A percentile compares a stretch with the other conserved stretches of the same genome.
Conservation (phyloP, 2,888 invertebrate genomes). For the Cheilosia vernalis region DNA sequence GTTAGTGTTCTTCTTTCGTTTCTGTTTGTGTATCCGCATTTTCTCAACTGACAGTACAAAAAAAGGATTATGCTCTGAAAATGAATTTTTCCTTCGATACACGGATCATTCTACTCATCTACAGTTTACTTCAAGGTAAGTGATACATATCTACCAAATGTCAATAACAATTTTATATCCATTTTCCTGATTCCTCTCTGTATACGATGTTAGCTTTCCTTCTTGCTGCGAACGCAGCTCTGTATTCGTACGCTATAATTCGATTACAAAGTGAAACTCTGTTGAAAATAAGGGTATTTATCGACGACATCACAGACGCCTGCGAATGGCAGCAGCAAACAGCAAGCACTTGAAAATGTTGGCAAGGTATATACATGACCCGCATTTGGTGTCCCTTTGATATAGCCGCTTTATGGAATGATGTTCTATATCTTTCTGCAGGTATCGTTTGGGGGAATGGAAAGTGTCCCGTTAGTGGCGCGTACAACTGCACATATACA, state of each 20-base stretch:
- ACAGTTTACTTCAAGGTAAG: slow-evolving; percentile 77
- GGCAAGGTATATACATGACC: slow-evolving; percentile 40
- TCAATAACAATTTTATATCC: slow-evolving; percentile 17
- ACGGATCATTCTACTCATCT: slow-evolving; percentile 80
- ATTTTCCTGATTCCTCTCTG: background rate
- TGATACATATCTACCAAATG: slow-evolving; percentile 27
- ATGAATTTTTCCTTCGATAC: slow-evolving; percentile 82
- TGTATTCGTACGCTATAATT: slow-evolving; percentile 34
- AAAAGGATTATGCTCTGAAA: slow-evolving; percentile 82
- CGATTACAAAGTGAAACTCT: slow-evolving; percentile 53
- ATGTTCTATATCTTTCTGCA: slow-evolving; percentile 3
- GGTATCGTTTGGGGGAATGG: slow-evolving; percentile 22
- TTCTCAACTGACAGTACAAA: slow-evolving; percentile 72
- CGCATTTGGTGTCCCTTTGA: slow-evolving; percentile 38
- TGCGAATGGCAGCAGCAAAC: slow-evolving; percentile 37
- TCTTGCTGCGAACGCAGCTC: slow-evolving; percentile 2
- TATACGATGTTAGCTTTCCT: slow-evolving; percentile 20
- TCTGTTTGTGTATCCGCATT: slow-evolving; percentile 50
- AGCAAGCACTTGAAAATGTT: slow-evolving; percentile 25
- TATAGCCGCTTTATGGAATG: slow-evolving; percentile 23
- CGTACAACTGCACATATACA: slow-evolving; percentile 34
- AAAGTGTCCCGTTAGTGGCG: slow-evolving; percentile 7
- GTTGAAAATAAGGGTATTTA: slow-evolving; percentile 49
- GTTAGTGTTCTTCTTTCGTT: slow-evolving; percentile 8
- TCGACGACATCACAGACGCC: slow-evolving; percentile 30